Base-by-base conservation (phyloP, 2,888 invertebrate species). In the Encarsia formosa region DNA sequence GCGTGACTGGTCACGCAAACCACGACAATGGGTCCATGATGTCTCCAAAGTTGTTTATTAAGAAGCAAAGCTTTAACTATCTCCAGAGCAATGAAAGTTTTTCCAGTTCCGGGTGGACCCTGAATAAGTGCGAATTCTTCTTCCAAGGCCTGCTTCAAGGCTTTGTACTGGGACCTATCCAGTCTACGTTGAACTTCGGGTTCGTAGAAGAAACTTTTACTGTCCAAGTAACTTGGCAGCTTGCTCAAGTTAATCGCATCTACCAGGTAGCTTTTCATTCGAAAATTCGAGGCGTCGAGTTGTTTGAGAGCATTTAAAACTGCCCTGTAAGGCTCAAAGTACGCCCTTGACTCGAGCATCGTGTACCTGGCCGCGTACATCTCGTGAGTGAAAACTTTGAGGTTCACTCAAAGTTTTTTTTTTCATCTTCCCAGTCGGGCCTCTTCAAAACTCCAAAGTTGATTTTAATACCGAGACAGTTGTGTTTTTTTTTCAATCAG, bases 71-170 rank as follows among this genome's bases (percentile, higher is more conserved):
- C 15, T 3, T 23, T 31, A 29, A 44, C 43, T n/a, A 50, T 38
- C 31, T 50, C 31, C 5, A 47, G 15, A 19, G 47, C 44, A 8
- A 50, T 37, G 9, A 50, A 50, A 5, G n/a, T n/a, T n/a, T n/a
- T n/a, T n/a, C n/a, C n/a, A n/a, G n/a, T n/a, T n/a, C n/a, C n/a
- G n/a, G n/a, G 50, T 50, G 50, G 50, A 9, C 34, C 23, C 20
- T 41, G 41, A n/a, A 41, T 41, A 11, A 41, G 16, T 1, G 41
- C 26, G n/a, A 41, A 26, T 18, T 41, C 41, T 13, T 41, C 41
- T 11, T 24, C 26, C 16, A 41, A 26, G 1, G 41, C 41, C 13
- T 20, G 19, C 18, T 26, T 13, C 8, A 41, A 41, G 4, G 41
- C 41, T 2, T 18, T 18, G 9, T 16, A 24, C 18, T 41, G 41